Evolutionary conservation across 1,140 invertebrate genomes (phyloP).

Genomic region (Aphidius gifuensis): DNA sequence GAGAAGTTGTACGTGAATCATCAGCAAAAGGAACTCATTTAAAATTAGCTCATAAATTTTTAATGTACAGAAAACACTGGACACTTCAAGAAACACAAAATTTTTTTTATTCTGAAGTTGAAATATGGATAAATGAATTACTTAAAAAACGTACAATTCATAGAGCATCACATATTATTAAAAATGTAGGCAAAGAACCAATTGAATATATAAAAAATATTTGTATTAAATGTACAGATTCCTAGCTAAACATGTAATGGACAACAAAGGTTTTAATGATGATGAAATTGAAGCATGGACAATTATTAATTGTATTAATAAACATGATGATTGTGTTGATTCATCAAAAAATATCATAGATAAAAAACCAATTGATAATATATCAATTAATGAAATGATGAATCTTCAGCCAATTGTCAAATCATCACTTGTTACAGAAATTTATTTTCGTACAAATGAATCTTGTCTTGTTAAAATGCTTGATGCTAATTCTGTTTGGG

Average conservation of each 20-base stretch:
- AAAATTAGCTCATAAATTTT: slow-evolving; percentile 58
- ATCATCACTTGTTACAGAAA: slow-evolving; percentile 39
- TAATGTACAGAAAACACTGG: slow-evolving; percentile 57
- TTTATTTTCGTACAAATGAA: slow-evolving; percentile 41
- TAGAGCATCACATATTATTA: slow-evolving; percentile 62
- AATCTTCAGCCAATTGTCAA: slow-evolving; percentile 36
- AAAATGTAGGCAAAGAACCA: slow-evolving; percentile 61
- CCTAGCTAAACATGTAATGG: slow-evolving; percentile 59
- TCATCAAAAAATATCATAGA: slow-evolving; percentile 30
- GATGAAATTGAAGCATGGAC: slow-evolving; percentile 58
- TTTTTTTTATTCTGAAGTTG: slow-evolving; percentile 57
- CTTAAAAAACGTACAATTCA: slow-evolving; percentile 62
- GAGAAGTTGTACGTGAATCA: slow-evolving; percentile 65
- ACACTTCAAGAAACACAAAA: slow-evolving; percentile 53
- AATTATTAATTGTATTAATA: slow-evolving; percentile 56
- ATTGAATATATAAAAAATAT: slow-evolving; percentile 57
- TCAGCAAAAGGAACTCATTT: slow-evolving; percentile 65
- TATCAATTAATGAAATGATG: slow-evolving; percentile 41
- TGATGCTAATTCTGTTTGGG: slow-evolving; percentile 35
- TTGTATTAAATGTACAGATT: slow-evolving; percentile 55
- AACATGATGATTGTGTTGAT: slow-evolving; percentile 44
- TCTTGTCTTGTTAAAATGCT: slow-evolving; percentile 32
- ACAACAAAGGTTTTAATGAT: slow-evolving; percentile 49
- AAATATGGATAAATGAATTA: slow-evolving; percentile 61
- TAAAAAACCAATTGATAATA: slow-evolving; percentile 31